These are phyloP conservation scores for human DNA, from an alignment of 2,113 vertebrate genomes.

Conservation along the genomic window DNA sequence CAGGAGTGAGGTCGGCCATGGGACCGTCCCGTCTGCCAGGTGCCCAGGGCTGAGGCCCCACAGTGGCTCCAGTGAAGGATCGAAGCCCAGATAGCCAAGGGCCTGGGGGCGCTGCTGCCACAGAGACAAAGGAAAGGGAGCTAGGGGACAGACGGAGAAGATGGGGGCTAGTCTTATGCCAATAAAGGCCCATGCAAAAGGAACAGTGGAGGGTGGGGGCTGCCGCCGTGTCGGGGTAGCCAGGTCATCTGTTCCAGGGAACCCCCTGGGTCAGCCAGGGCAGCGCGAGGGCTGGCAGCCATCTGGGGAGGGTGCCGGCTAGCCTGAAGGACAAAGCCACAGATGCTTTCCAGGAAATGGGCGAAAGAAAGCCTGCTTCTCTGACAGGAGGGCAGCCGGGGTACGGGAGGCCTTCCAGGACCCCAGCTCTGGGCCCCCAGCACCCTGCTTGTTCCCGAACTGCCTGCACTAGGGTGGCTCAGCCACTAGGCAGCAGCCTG, in stretches of 20 bases:
- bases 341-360: accelerated
- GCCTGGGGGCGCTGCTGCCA: not conserved
- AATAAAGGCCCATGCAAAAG: accelerated
- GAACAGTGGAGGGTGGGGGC: too few species aligned
- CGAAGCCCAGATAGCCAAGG: accelerated
- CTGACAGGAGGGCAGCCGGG: not conserved
- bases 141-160: accelerated
- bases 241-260: not conserved
- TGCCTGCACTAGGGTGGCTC: too few species aligned
- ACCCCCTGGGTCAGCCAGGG: not conserved
- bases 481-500: too few species aligned
- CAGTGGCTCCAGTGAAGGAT: not conserved
- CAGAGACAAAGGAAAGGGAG: not conserved
- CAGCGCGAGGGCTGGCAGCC: not conserved
- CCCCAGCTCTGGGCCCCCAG: not conserved
- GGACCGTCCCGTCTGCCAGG: not conserved
- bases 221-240: not conserved
- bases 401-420: not conserved
- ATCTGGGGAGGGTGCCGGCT: not conserved
- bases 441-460: too few species aligned
- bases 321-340: not conserved
- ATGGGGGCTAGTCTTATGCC: accelerated
- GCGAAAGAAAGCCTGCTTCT: not conserved
- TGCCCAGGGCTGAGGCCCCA: not conserved
- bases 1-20: accelerated